A percentile compares a stretch with the other conserved stretches of the same genome.
Conservation (phyloP, 2,113 vertebrate genomes). For the Xiphias gladius region DNA sequence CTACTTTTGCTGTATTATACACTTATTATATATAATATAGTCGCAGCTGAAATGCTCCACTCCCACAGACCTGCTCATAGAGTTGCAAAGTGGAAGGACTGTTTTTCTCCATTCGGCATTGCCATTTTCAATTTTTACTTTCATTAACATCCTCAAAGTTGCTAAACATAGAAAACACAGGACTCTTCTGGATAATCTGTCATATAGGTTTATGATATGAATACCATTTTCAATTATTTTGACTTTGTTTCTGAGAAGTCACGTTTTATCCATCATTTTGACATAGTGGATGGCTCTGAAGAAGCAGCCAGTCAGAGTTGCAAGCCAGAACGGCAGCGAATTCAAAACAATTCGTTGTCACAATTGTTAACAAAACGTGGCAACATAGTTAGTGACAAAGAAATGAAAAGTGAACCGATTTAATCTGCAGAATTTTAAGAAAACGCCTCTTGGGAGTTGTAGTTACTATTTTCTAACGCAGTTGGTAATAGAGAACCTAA, state of each 20-base stretch:
- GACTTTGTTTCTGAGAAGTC: background rate
- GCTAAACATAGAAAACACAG: background rate
- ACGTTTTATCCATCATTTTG: background rate
- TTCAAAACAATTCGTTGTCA: background rate
- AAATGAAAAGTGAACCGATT: background rate
- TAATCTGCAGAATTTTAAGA: background rate
- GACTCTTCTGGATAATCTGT: background rate
- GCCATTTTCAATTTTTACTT: background rate
- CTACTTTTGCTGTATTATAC: slow-evolving; percentile 77
- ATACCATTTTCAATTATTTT: background rate
- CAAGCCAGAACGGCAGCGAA: background rate
- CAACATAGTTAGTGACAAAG: background rate
- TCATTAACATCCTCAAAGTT: background rate
- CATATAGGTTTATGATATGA: background rate
- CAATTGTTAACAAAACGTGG: too few relatives aligned
- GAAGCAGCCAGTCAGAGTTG: background rate
- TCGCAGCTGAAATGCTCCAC: slow-evolving; percentile 66
- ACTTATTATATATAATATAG: slow-evolving; percentile 71
- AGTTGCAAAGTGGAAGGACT: slow-evolving; percentile 43
- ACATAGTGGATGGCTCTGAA: background rate
- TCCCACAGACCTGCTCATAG: slow-evolving; percentile 52
- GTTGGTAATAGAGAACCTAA: background rate
- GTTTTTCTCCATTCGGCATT: background rate
- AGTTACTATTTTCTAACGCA: background rate
- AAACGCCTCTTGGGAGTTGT: slow-evolving; percentile 4